Evolutionary conservation across 1,140 invertebrate species (phyloP).

Genomic region (Acromyrmex charruanus): DNA sequence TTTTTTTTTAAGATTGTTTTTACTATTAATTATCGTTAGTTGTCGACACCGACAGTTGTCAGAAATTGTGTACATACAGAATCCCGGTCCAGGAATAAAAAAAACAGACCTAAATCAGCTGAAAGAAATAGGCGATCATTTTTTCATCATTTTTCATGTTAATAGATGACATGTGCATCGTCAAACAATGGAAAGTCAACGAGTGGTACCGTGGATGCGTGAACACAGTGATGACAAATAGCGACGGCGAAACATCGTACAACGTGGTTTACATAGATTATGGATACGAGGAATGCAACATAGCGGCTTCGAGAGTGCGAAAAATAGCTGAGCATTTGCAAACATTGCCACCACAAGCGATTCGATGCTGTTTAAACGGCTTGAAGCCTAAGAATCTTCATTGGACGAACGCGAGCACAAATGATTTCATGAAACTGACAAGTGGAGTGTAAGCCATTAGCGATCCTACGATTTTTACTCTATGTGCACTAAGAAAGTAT

Average conservation of each 20-base stretch:
- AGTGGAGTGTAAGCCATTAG: constrained; percentile 83
- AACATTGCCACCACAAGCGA: constrained; percentile 78
- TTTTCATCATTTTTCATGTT: background rate
- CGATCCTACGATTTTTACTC: background rate
- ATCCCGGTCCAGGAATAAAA: too few species aligned
- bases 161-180: constrained; percentile 85
- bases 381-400: constrained; percentile 81
- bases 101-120: too few species aligned
- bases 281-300: constrained; percentile 68
- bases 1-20: too few species aligned
- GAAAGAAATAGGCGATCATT: background rate
- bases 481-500: background rate
- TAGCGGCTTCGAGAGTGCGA: constrained; percentile 70
- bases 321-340: constrained; percentile 71
- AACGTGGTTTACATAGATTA: constrained; percentile 78
- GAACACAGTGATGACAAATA: background rate
- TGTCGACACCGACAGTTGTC: too few species aligned
- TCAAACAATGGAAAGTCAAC: constrained; percentile 74
- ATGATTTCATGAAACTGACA: constrained; percentile 82
- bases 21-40: too few species aligned
- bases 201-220: constrained; percentile 79
- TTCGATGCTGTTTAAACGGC: constrained; percentile 85
- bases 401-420: constrained; percentile 84
- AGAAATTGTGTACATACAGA: too few species aligned
- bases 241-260: constrained; percentile 31